Base-by-base conservation (phyloP, 2,113 vertebrate species). In the Lasiurus borealis region DNA sequence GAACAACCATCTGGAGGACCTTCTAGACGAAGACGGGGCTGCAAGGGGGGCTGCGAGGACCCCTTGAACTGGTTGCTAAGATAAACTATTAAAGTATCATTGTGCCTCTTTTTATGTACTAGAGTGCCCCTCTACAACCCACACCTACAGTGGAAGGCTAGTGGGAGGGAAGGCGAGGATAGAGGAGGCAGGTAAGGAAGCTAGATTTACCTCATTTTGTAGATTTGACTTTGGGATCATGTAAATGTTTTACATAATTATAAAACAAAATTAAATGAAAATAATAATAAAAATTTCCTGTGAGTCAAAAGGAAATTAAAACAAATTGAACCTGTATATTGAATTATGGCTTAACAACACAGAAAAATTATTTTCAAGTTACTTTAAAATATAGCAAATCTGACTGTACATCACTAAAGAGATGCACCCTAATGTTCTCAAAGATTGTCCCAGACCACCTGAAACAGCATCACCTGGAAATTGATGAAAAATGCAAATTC, bases 221-320 rank as follows among this genome's bases (percentile, higher is more conserved):
- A 86, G 68, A 73, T 71, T 85, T 95, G 92, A 84, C 62, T 80
- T 94, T 86, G 84, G 34, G 76, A 73, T 34, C 36, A 64, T 36
- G 27, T 83, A 75, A 75, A 88, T 86, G 66, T 90, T 91, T 73
- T 73, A 93, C 14, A 62, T 88, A 88, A 92, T 59, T 92, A 85
- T 77, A 85, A 59, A 83, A 93, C 25, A 94, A 88, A 66, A 92
- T 72, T 62, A 91, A 93, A 85, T 80, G 4, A 81, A 88, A 94
- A 87, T 81, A 85, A 80, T 27, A 64, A 59, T 73, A 94, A 77
- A 88, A 64, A 23, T 71, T 93, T 5, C 59, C 72, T 95, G 93
- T 88, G 59, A 93, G 76, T 85, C 31, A 88, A 91, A 88, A 84
- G 5, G 27, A 91, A 93, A 86, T 73, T 66, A 27, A 95, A 93